A percentile compares a stretch with the other conserved stretches of the same genome.
phyloP scores from a whole-genome alignment of 1,140 invertebrate species.

The Wiebesia pumilae region DNA sequence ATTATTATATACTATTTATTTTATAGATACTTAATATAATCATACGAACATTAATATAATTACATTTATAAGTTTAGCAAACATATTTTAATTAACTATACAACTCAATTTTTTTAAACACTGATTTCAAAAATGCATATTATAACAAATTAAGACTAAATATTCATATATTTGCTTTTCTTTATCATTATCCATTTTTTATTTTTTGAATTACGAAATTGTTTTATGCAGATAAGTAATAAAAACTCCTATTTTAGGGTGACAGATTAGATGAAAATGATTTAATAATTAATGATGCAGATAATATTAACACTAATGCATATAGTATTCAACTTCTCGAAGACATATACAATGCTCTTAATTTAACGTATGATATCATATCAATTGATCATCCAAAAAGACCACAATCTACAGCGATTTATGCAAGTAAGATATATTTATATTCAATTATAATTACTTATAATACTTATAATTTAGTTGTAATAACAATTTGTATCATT shows the following conservation, averaged over 20 bases:
- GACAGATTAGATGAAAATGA: constrained; percentile 65
- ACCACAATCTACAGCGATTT: constrained; percentile 65
- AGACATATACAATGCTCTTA: constrained; percentile 65
- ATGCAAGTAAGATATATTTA: constrained; percentile 62
- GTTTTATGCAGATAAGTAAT: not conserved
- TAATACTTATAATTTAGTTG: too few species aligned
- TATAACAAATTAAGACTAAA: too few species aligned
- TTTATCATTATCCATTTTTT: too few species aligned
- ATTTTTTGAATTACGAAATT: too few species aligned
- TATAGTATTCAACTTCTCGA: constrained; percentile 65
- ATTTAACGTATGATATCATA: constrained; percentile 63
- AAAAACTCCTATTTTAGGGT: constrained; percentile 58
- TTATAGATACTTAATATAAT: too few species aligned
- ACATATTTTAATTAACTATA: too few species aligned
- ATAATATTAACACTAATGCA: constrained; percentile 62
- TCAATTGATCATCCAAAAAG: constrained; percentile 60
- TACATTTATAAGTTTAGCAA: not conserved
- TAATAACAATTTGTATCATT: too few species aligned
- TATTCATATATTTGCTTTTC: too few species aligned
- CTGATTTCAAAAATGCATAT: too few species aligned
- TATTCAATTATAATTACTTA: not conserved
- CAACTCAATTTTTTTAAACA: too few species aligned
- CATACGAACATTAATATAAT: not conserved
- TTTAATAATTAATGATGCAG: constrained; percentile 67
- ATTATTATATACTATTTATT: not conserved